Percentiles rank a stretch among this genome's conserved stretches.
Evolutionary conservation across 2,797 vertebrate species (phyloP).

Genomic region (Girardinus metallicus): DNA sequence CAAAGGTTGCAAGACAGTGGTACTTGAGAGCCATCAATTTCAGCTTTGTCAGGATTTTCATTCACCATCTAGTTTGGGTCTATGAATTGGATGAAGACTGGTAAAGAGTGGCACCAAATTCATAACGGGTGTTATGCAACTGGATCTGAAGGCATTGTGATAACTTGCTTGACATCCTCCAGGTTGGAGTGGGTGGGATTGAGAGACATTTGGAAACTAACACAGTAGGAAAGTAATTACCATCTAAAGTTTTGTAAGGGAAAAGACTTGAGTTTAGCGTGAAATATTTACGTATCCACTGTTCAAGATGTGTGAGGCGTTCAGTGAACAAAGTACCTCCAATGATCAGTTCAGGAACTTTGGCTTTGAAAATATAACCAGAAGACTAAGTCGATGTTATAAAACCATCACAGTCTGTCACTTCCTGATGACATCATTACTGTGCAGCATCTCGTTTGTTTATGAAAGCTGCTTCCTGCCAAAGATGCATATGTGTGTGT

Average conservation of each 20-base stretch:
- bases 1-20: neutral
- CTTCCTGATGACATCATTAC: conserved; percentile 19
- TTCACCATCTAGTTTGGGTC: neutral
- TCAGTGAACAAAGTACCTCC: neutral
- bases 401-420: neutral
- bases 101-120: neutral
- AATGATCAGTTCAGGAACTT: neutral
- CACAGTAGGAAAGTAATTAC: neutral
- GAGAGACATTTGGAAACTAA: neutral
- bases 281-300: neutral
- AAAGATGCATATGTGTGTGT: conserved; percentile 38
- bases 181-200: too few species aligned
- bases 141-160: neutral
- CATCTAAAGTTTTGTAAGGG: neutral
- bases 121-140: neutral
- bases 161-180: too few species aligned
- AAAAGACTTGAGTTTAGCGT: neutral
- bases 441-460: conserved; percentile 26
- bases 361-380: neutral
- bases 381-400: neutral
- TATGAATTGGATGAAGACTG: neutral
- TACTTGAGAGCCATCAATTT: neutral
- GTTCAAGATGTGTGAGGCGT: neutral
- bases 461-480: conserved; percentile 58
- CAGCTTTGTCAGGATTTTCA: neutral